A percentile compares a stretch with the other conserved stretches of the same genome.
Conservation (phyloP, 2,797 vertebrate species). For the Sebastes steindachneri region DNA sequence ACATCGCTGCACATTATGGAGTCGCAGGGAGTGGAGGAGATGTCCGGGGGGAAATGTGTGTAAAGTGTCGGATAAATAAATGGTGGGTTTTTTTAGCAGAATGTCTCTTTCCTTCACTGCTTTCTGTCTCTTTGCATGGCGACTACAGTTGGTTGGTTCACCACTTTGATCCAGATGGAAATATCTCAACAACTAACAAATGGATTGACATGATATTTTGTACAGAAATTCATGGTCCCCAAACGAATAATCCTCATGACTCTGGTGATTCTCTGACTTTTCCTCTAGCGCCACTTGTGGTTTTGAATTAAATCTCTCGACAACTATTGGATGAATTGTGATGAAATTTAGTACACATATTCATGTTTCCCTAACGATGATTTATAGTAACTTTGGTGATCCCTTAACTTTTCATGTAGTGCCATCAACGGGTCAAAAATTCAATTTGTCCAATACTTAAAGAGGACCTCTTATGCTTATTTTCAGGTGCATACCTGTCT, state of each 20-base stretch:
- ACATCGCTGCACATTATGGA: conserved; percentile 53
- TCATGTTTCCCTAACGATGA: not conserved
- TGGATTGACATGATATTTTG: not conserved
- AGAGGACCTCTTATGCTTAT: too few relatives aligned
- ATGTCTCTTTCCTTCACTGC: not conserved
- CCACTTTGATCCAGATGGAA: not conserved
- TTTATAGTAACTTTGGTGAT: not conserved
- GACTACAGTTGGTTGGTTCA: not conserved
- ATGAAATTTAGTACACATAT: too few relatives aligned
- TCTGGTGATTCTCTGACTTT: not conserved
- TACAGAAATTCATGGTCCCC: not conserved
- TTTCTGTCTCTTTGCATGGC: not conserved
- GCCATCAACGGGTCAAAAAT: not conserved
- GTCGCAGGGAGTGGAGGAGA: conserved; percentile 29
- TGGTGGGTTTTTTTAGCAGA: not conserved
- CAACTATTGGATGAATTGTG: too few relatives aligned
- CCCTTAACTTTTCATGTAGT: not conserved
- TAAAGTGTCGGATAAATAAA: conserved; percentile 46
- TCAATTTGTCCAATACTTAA: not conserved
- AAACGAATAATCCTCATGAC: not conserved
- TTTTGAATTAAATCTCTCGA: not conserved
- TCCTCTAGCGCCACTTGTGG: not conserved
- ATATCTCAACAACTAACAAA: not conserved
- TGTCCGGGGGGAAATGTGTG: conserved; percentile 32
- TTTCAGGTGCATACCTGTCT: too few relatives aligned